A percentile compares a stretch with the other conserved stretches of the same genome.
These are phyloP conservation scores for Luperina testacea DNA, from an alignment of 2,888 invertebrate species.

Conservation along the genomic window DNA sequence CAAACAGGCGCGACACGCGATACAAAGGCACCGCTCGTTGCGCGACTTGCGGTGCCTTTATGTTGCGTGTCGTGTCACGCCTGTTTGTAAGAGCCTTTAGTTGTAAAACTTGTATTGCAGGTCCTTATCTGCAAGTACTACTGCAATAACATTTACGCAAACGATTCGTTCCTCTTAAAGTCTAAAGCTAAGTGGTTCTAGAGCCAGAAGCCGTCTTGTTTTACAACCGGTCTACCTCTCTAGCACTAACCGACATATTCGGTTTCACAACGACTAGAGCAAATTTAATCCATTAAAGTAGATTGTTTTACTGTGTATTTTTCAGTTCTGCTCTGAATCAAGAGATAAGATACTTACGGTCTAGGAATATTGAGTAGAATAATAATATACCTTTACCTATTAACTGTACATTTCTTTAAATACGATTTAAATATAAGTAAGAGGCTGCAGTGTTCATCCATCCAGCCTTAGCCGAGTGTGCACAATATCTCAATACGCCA, in stretches of 20 bases:
- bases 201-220: slow-evolving; percentile 28
- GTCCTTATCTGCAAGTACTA: background rate
- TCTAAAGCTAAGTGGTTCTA: slow-evolving; percentile 33
- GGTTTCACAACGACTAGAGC: slow-evolving; percentile 54
- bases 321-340: background rate
- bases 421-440: background rate
- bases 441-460: no score
- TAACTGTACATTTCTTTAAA: no score
- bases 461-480: background rate
- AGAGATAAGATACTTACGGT: background rate
- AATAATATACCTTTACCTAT: no score
- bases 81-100: no score
- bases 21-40: no score
- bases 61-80: no score
- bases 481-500: background rate
- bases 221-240: slow-evolving; percentile 46
- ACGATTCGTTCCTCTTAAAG: slow-evolving; percentile 19
- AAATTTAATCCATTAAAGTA: slow-evolving; percentile 36
- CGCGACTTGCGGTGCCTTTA: no score
- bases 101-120: background rate
- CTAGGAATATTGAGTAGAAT: background rate
- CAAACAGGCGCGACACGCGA: no score
- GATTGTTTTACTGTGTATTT: background rate
- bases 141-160: slow-evolving; percentile 26
- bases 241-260: slow-evolving; percentile 48